Evolutionary conservation across 2,113 vertebrate species (phyloP), one percentile per base, ranked within the genome.

Genomic region (Caranx ignobilis): DNA sequence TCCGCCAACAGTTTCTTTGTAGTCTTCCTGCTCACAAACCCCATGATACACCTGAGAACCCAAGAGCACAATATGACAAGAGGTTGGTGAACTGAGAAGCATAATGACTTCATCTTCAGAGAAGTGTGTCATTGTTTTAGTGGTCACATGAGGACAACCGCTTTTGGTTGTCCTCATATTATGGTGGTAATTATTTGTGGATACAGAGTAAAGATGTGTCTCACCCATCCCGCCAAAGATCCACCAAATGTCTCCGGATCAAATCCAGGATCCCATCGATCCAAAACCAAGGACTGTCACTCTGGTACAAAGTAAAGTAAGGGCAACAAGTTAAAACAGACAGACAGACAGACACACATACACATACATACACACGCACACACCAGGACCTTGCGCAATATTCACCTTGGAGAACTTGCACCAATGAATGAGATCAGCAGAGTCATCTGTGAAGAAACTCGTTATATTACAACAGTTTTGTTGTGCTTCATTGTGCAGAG

Each of bases 141-240:
- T 54, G 52, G 52, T 26, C 4, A 21, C 19, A 21, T 16, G 43
- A 11, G 16, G 11, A n/a, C 7, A 10, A 21, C 7, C n/a, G n/a
- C n/a, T 26, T 26, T 26, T 26, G 26, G 26, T 26, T n/a, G 37
- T 41, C 18, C 56, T 48, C 11, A 15, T 10, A 11, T 52, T 8
- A 43, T 48, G 4, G 54, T 35, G 34, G 18, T 10, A 16, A 35
- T 56, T 70, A 12, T 64, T 34, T 64, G 16, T 32, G 18, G 37
- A 66, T 34, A 54, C 45, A 35, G 19, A 13, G 15, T 47, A 26
- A 5, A 39, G 60, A 26, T 7, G 10, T 6, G 16, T 77, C 95
- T 95, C 95, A 99, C 98, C 98, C 97, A 1, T 98, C 96, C 34
- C 94, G 95, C 98, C 98, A 99, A 64, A 98, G 95, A 55, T 93